phyloP scores from a whole-genome alignment of 2,797 vertebrate genomes.

The Pipistrellus pygmaeus region DNA sequence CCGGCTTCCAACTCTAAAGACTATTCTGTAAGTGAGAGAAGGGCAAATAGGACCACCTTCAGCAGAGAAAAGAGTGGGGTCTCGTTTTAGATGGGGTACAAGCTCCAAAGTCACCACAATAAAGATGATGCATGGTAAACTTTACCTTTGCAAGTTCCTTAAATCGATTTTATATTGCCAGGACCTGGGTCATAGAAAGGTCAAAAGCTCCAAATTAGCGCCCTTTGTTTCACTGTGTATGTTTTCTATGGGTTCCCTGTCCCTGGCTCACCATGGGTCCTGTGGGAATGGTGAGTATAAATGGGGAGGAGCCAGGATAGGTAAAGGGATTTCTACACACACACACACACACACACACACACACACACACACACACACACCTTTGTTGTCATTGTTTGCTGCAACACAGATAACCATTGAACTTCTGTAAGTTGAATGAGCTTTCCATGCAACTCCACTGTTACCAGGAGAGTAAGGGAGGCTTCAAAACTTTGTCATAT shows the following conservation, averaged over 20 bases:
- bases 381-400: neutral
- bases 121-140: neutral
- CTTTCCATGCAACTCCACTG: neutral
- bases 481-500: neutral
- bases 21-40: neutral
- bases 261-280: neutral
- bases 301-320: rapidly evolving
- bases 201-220: neutral
- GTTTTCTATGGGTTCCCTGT: neutral
- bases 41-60: neutral
- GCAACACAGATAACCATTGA: neutral
- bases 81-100: neutral
- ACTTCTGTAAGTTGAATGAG: neutral
- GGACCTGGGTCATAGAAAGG: neutral
- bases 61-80: neutral
- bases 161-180: neutral
- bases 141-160: slow-evolving; percentile 35
- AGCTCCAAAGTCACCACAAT: neutral
- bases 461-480: neutral
- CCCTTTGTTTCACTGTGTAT: neutral
- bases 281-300: neutral
- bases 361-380: too few species aligned
- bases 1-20: neutral
- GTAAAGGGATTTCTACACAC: neutral
- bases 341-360: too few species aligned